phyloP scores from a whole-genome alignment of 1,140 invertebrate species.

The Theocolax elegans region DNA sequence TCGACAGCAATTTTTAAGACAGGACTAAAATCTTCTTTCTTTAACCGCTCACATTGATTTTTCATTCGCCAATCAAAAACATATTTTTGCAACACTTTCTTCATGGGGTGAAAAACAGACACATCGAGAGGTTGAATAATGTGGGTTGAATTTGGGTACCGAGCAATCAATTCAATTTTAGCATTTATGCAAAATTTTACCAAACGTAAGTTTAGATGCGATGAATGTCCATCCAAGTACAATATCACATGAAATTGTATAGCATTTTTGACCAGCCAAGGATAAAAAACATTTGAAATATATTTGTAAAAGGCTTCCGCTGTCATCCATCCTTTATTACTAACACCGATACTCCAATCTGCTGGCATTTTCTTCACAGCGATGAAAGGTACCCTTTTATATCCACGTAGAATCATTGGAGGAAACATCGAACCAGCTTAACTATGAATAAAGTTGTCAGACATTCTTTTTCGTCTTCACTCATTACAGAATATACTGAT shows the following conservation, averaged over 20 bases:
- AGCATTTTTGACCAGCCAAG: not conserved
- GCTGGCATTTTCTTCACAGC: constrained; percentile 45
- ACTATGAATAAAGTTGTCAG: constrained; percentile 56
- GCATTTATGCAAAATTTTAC: no score
- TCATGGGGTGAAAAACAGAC: constrained; percentile 50
- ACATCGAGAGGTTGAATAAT: no score
- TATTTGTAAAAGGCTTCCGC: no score
- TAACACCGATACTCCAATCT: constrained; percentile 54
- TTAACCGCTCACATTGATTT: constrained; percentile 41
- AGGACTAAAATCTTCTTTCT: constrained; percentile 42
- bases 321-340: constrained; percentile 49
- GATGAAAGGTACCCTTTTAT: constrained; percentile 6
- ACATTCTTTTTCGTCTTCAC: constrained; percentile 60
- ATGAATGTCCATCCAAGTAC: constrained; percentile 53
- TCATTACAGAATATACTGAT: constrained; percentile 50
- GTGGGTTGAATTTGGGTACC: constrained; percentile 55
- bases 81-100: constrained; percentile 35
- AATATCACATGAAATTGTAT: constrained; percentile 44
- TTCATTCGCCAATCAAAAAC: constrained; percentile 37
- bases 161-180: constrained; percentile 52
- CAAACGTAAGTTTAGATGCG: constrained; percentile 47
- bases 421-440: constrained; percentile 52
- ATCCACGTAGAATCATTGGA: constrained; percentile 43
- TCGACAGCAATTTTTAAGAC: constrained; percentile 44
- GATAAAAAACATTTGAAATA: no score